Conservation (phyloP, 2,797 vertebrate species). For the Enteromius viviparus region DNA sequence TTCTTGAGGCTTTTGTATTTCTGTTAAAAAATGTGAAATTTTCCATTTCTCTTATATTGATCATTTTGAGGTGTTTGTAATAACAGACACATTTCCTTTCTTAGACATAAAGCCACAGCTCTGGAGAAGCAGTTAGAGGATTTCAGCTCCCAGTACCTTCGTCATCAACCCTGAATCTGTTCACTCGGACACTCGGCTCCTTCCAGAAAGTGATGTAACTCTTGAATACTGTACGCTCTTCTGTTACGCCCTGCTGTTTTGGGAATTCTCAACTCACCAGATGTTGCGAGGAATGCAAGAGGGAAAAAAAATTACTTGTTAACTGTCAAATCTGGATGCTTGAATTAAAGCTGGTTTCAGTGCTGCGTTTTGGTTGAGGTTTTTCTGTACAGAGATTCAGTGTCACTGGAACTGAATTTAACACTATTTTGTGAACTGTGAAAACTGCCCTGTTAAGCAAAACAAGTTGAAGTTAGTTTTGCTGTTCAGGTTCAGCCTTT, state of each 20-base stretch:
- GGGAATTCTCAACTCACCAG: background rate
- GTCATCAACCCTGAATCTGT: slow-evolving; percentile 73
- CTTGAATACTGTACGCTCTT: background rate
- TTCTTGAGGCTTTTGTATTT: background rate
- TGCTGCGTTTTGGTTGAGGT: slow-evolving; percentile 10
- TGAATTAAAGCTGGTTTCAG: slow-evolving; percentile 9
- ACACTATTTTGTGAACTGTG: slow-evolving; percentile 71
- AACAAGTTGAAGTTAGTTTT: slow-evolving; percentile 8
- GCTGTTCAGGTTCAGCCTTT: slow-evolving; percentile 21
- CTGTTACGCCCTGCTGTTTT: background rate
- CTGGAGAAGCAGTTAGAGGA: slow-evolving; percentile 89
- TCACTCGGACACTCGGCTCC: background rate
- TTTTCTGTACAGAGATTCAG: slow-evolving; percentile 42
- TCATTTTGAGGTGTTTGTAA: background rate
- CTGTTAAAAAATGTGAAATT: background rate
- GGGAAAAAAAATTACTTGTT: background rate
- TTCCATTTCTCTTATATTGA: background rate
- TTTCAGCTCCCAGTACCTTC: slow-evolving; percentile 90
- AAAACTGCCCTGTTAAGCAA: slow-evolving; percentile 48
- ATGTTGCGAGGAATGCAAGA: background rate
- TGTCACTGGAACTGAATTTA: slow-evolving; percentile 33
- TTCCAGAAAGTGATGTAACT: background rate
- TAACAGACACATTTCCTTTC: slow-evolving; percentile 35
- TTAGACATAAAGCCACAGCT: slow-evolving; percentile 91
- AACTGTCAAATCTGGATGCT: background rate